These are phyloP conservation scores for Tribolium freemani DNA, from an alignment of 2,888 invertebrate genomes.

Conservation along the genomic window DNA sequence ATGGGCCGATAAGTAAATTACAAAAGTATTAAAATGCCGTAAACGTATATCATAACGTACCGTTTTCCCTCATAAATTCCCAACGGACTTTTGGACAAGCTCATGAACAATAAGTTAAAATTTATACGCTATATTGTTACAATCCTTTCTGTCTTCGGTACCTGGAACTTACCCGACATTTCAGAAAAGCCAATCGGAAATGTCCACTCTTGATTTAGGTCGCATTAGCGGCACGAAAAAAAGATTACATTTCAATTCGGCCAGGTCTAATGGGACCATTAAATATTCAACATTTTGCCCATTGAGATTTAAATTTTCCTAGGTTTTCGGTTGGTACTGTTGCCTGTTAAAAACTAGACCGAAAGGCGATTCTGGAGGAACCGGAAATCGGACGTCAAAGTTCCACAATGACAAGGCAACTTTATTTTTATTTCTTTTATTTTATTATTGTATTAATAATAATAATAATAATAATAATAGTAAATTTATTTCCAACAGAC, in stretches of 20 bases:
- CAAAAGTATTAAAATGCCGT: conserved; percentile 45
- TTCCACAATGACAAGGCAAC: background rate
- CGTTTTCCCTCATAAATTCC: conserved; percentile 50
- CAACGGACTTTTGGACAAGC: conserved; percentile 53
- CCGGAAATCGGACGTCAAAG: background rate
- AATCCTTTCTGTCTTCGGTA: conserved; percentile 56
- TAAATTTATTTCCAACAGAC: no score
- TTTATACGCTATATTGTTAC: conserved; percentile 62
- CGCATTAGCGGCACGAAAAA: conserved; percentile 56
- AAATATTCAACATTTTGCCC: conserved; percentile 25
- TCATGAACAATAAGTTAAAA: conserved; percentile 56
- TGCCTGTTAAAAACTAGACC: background rate
- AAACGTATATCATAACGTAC: conserved; percentile 45
- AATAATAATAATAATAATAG: no score
- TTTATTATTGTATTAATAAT: no score
- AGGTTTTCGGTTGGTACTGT: background rate
- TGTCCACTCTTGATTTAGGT: conserved; percentile 65
- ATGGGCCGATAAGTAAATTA: conserved; percentile 42
- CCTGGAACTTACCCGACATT: conserved; percentile 43
- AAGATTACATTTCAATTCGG: conserved; percentile 57
- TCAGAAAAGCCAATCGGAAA: conserved; percentile 61
- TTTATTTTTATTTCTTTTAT: no score
- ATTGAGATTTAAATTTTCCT: conserved; percentile 19
- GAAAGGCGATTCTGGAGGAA: background rate
- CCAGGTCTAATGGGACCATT: conserved; percentile 25